phyloP scores from a whole-genome alignment of 2,113 vertebrate species.

The Centropus bengalensis region DNA sequence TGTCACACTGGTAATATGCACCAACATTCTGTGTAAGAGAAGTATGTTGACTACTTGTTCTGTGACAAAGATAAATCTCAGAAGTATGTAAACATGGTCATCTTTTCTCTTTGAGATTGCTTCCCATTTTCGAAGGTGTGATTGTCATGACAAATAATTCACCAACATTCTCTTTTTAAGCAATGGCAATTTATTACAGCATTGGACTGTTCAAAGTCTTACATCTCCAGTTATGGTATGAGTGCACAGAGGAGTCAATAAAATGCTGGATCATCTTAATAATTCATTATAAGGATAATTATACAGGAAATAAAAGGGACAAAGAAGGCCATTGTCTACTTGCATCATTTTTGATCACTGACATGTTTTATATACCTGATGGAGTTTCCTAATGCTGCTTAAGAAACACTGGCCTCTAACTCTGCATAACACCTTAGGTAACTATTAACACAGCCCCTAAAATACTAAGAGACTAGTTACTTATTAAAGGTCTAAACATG shows the following conservation, averaged over 20 bases:
- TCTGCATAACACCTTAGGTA: not conserved
- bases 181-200: not conserved
- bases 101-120: not conserved
- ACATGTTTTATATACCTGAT: not conserved
- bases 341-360: not conserved
- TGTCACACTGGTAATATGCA: not conserved
- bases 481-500: not conserved
- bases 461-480: not conserved
- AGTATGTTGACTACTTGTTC: not conserved
- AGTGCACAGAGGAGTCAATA: slow-evolving; percentile 10
- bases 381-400: not conserved
- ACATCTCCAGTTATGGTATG: not conserved
- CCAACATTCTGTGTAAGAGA: not conserved
- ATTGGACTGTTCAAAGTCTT: not conserved
- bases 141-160: not conserved
- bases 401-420: slow-evolving; percentile 1
- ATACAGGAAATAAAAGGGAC: slow-evolving; percentile 43
- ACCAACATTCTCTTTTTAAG: not conserved
- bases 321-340: not conserved
- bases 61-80: not conserved
- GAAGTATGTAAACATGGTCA: not conserved
- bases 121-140: not conserved
- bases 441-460: not conserved
- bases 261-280: slow-evolving; percentile 41
- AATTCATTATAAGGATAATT: slow-evolving; percentile 52